phyloP scores from a whole-genome alignment of 1,140 invertebrate genomes.

The Nomia melanderi region DNA sequence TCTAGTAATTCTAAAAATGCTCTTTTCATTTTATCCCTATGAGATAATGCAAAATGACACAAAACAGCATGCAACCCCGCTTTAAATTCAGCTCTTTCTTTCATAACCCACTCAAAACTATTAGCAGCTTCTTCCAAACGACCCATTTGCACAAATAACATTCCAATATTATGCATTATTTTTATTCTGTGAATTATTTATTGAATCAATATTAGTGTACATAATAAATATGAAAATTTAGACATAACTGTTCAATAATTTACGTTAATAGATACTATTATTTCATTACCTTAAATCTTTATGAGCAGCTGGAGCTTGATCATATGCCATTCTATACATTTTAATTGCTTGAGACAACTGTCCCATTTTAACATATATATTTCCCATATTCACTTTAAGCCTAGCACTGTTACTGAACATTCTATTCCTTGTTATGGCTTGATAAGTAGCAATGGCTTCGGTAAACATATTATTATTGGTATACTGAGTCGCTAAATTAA shows the following conservation, averaged over 20 bases:
- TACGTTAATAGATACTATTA: background rate
- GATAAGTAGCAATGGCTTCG: slow-evolving; percentile 97
- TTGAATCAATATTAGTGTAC: slow-evolving; percentile 40
- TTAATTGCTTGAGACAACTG: slow-evolving; percentile 98
- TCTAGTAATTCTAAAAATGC: slow-evolving; percentile 95
- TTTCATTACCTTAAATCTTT: slow-evolving; percentile 92
- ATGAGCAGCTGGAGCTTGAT: slow-evolving; percentile 95
- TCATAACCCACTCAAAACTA: slow-evolving; percentile 99
- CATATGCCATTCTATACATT: slow-evolving; percentile 97
- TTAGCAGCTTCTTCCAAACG: slow-evolving; percentile 97
- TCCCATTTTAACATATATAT: slow-evolving; percentile 97
- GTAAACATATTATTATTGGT: slow-evolving; percentile 96
- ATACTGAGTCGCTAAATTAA: slow-evolving; percentile 97
- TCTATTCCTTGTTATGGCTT: slow-evolving; percentile 92
- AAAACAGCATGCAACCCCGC: slow-evolving; percentile 94
- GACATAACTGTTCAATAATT: background rate
- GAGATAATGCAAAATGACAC: slow-evolving; percentile 95
- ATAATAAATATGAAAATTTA: background rate
- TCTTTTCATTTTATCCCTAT: slow-evolving; percentile 96
- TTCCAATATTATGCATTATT: slow-evolving; percentile 99
- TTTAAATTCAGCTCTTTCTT: slow-evolving; percentile 94
- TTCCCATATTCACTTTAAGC: slow-evolving; percentile 98
- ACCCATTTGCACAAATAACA: slow-evolving; percentile 97
- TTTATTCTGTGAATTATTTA: slow-evolving; percentile 87
- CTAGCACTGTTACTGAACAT: slow-evolving; percentile 94